phyloP scores from a whole-genome alignment of 1,140 invertebrate genomes.

The Pemphigus obesinymphae region DNA sequence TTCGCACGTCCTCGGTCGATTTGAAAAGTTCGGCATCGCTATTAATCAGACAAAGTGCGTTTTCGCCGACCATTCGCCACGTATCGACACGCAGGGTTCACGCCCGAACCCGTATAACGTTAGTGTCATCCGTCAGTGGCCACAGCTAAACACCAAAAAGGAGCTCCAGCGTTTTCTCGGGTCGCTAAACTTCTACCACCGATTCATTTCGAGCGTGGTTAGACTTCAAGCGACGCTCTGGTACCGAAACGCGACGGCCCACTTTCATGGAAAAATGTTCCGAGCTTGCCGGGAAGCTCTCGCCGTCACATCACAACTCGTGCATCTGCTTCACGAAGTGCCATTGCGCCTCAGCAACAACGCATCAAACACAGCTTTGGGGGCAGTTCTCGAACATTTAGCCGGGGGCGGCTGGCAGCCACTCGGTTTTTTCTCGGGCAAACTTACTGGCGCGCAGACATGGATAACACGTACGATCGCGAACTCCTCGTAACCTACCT shows the following conservation, averaged over 20 bases:
- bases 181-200: background rate
- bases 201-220: slow-evolving; percentile 35
- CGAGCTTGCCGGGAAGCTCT: background rate
- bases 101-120: slow-evolving; percentile 48
- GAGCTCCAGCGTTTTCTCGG: slow-evolving; percentile 42
- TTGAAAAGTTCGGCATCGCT: slow-evolving; percentile 46
- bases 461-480: slow-evolving; percentile 50
- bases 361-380: slow-evolving; percentile 45
- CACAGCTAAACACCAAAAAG: background rate
- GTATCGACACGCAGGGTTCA: too few relatives aligned
- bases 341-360: slow-evolving; percentile 35
- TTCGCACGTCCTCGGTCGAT: slow-evolving; percentile 45
- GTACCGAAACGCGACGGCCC: background rate
- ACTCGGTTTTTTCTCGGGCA: slow-evolving; percentile 41
- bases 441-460: slow-evolving; percentile 2
- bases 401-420: slow-evolving; percentile 8
- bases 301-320: slow-evolving; percentile 43
- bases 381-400: slow-evolving; percentile 46
- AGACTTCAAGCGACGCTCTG: slow-evolving; percentile 13
- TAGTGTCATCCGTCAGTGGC: slow-evolving; percentile 1
- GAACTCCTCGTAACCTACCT: too few relatives aligned
- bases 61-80: slow-evolving; percentile 47
- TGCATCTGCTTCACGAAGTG: background rate
- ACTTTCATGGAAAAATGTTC: slow-evolving; percentile 11
- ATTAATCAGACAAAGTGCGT: slow-evolving; percentile 49